A percentile compares a stretch with the other conserved stretches of the same genome.
These are phyloP conservation scores for Sciurus carolinensis DNA, from an alignment of 2,797 vertebrate species.

Conservation along the genomic window DNA sequence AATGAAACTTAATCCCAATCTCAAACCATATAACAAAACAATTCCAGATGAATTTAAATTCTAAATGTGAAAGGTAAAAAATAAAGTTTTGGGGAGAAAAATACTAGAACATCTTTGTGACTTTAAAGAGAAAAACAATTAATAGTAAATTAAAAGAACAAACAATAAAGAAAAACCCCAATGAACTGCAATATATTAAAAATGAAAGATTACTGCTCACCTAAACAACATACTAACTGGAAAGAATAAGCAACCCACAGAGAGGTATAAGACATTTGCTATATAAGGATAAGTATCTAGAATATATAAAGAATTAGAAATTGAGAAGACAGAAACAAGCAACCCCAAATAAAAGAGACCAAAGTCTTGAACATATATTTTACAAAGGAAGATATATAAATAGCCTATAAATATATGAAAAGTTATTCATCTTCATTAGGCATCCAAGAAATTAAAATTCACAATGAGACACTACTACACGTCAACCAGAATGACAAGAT, in stretches of 20 bases:
- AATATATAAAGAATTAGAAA: slow-evolving; percentile 52
- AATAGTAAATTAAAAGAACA: neutral
- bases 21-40: slow-evolving; percentile 57
- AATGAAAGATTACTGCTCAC: neutral
- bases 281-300: neutral
- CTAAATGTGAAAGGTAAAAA: slow-evolving; percentile 50
- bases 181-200: slow-evolving; percentile 31
- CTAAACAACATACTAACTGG: neutral
- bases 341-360: slow-evolving; percentile 38
- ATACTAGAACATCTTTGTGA: slow-evolving; percentile 39
- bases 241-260: neutral
- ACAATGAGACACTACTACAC: slow-evolving; percentile 1
- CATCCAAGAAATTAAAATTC: slow-evolving; percentile 37
- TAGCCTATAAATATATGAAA: slow-evolving; percentile 22
- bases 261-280: neutral
- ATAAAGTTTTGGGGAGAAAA: slow-evolving; percentile 40
- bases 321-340: slow-evolving; percentile 11
- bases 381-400: slow-evolving; percentile 26
- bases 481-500: slow-evolving; percentile 28
- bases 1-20: slow-evolving; percentile 46
- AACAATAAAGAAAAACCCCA: slow-evolving; percentile 26
- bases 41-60: slow-evolving; percentile 41
- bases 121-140: neutral
- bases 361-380: slow-evolving; percentile 50
- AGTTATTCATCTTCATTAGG: slow-evolving; percentile 40